Conservation (phyloP, 2,797 vertebrate species). For the Brachyrhaphis roseni region DNA sequence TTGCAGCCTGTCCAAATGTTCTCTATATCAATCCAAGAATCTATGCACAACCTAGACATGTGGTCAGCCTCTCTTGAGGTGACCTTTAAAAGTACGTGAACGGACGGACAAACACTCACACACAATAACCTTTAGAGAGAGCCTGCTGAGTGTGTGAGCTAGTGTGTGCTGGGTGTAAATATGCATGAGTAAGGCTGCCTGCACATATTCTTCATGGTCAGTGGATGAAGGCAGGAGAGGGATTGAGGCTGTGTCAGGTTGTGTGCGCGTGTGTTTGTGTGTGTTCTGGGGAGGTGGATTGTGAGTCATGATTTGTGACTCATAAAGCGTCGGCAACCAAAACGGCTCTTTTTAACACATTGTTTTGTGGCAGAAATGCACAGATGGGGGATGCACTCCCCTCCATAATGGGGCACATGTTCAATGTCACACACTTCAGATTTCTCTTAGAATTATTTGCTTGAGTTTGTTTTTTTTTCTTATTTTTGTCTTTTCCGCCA, state of each 20-base stretch:
- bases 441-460: constrained; percentile 36
- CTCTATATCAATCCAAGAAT: constrained; percentile 68
- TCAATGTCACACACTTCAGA: constrained; percentile 32
- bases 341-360: constrained; percentile 72
- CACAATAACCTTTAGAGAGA: constrained; percentile 72
- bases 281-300: constrained; percentile 74
- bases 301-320: constrained; percentile 82
- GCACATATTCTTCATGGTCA: constrained; percentile 79
- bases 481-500: constrained; percentile 17
- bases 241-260: constrained; percentile 38
- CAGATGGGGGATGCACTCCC: constrained; percentile 50
- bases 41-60: constrained; percentile 60
- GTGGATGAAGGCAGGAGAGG: constrained; percentile 69
- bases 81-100: constrained; percentile 75
- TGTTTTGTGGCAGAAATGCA: constrained; percentile 57
- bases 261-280: constrained; percentile 31
- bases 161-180: constrained; percentile 79
- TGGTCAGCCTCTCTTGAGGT: constrained; percentile 61
- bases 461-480: constrained; percentile 11
- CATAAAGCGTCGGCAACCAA: constrained; percentile 80
- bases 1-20: constrained; percentile 45
- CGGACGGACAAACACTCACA: constrained; percentile 50
- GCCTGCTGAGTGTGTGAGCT: constrained; percentile 77
- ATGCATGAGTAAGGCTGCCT: constrained; percentile 82
- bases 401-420: constrained; percentile 13